phyloP scores from a whole-genome alignment of 1,140 invertebrate genomes.

The Hylaeus anthracinus region DNA sequence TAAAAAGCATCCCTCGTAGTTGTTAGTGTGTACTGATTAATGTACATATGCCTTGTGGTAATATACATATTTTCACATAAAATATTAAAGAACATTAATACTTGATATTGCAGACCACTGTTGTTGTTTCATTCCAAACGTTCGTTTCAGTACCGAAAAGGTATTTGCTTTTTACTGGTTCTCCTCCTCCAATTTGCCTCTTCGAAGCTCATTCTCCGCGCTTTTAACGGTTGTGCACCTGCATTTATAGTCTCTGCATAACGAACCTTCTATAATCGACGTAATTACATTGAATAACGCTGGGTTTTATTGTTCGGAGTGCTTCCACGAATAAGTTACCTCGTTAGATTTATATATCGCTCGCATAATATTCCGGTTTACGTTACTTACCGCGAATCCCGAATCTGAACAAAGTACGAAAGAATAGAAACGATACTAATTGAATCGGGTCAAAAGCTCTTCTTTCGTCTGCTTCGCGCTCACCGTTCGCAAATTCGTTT shows the following conservation, averaged over 20 bases:
- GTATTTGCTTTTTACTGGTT: neutral
- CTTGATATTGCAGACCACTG: neutral
- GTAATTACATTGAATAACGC: slow-evolving; percentile 12
- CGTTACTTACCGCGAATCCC: no score
- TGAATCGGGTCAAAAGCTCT: neutral
- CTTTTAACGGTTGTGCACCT: neutral
- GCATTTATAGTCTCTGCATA: neutral
- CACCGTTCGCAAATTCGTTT: neutral
- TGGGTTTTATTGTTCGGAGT: neutral
- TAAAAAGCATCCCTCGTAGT: no score
- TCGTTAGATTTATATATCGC: slow-evolving; percentile 6
- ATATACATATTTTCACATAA: no score
- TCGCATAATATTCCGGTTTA: neutral
- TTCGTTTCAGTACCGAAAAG: no score
- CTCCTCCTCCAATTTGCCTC: neutral
- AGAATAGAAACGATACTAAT: neutral
- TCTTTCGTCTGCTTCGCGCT: neutral
- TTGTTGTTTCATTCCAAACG: neutral
- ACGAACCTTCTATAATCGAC: neutral
- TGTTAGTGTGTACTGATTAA: no score
- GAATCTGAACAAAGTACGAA: neutral
- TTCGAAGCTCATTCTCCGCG: neutral
- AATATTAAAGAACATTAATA: no score
- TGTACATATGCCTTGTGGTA: no score
- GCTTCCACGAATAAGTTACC: neutral